Base-by-base conservation (phyloP, 2,888 invertebrate species). In the Sturmia bella region DNA sequence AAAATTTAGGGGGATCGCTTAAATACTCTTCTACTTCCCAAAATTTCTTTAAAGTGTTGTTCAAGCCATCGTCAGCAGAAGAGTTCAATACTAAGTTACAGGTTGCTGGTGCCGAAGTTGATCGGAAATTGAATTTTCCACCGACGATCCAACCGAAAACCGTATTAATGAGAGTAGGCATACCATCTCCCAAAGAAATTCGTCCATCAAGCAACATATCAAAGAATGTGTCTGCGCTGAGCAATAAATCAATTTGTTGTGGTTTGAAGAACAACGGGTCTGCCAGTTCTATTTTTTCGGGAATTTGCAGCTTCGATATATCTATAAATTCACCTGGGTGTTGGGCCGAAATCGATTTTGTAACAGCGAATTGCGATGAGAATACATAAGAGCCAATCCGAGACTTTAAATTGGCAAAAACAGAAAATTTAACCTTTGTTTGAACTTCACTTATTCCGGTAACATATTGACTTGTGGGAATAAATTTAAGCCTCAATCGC, bases 21-120 rank as follows among this genome's bases (percentile, higher is more conserved):
- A n/a, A 1, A 15, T 56, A 77, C 13, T 69, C 68, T 59, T 68
- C 59, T 19, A 68, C 27, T 41, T 77, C 70, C 77, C 63, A 77
- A 37, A 70, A 63, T 45, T 48, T 75, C 15, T 27, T 75, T 9
- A 66, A 52, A 1, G 39, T 59, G 41, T 11, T 1, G n/a, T 59
- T 48, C 12, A 57, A 3, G 12, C n/a, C 24, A 21, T 56, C 52
- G 7, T 56, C 52, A 12, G 37, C 54, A 1, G 45, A 45, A 5
- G 73, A 45, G n/a, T 19, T 12, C 1, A 73, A 2, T 13, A 43
- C 54, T 1, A 68, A 56, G n/a, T 66, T 66, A 15, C 52, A 66
- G 2, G 41, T 52, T 24, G 5, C 21, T 7, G 15, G 2, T 6
- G 52, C 17, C 1, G 27, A 4, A 45, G 6, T 41, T 1, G 12